These are phyloP conservation scores for Leuciscus waleckii DNA, from an alignment of 2,797 vertebrate genomes.

Conservation along the genomic window DNA sequence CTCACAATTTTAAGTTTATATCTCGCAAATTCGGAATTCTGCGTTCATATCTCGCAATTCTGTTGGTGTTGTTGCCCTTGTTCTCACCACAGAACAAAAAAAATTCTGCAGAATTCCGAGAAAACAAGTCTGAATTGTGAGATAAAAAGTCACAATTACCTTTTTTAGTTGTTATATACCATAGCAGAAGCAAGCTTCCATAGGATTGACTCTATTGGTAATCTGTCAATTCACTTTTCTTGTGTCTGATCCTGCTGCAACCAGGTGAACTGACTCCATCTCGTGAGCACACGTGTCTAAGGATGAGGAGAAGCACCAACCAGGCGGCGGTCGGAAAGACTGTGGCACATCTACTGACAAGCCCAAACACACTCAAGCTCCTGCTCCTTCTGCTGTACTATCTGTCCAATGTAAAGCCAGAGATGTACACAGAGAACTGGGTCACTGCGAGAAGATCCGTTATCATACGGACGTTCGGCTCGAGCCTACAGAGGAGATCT, in stretches of 20 bases:
- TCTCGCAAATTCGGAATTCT: background rate
- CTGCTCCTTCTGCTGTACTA: constrained; percentile 53
- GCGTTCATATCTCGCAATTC: too few species aligned
- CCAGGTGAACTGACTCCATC: constrained; percentile 90
- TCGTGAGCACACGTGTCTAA: constrained; percentile 93
- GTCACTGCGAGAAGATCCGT: constrained; percentile 87
- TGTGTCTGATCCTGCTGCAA: background rate
- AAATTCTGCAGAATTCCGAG: background rate
- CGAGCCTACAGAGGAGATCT: constrained; percentile 97
- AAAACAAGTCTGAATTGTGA: background rate
- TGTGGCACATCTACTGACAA: constrained; percentile 93
- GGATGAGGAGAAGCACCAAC: constrained; percentile 91
- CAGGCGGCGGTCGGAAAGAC: constrained; percentile 84
- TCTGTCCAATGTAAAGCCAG: constrained; percentile 46
- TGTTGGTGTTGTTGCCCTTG: too few species aligned
- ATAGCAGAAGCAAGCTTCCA: background rate
- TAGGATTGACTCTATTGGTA: background rate
- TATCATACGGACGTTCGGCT: constrained; percentile 90
- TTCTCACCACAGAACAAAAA: background rate
- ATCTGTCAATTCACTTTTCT: constrained; percentile 4
- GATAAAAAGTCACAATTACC: background rate
- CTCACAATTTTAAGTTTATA: background rate
- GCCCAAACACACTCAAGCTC: constrained; percentile 80
- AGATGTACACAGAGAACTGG: constrained; percentile 53
- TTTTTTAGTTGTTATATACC: background rate